Percentiles rank a stretch among this genome's conserved stretches.
phyloP scores from a whole-genome alignment of 2,888 invertebrate species.

The Aleiodes alternator region DNA sequence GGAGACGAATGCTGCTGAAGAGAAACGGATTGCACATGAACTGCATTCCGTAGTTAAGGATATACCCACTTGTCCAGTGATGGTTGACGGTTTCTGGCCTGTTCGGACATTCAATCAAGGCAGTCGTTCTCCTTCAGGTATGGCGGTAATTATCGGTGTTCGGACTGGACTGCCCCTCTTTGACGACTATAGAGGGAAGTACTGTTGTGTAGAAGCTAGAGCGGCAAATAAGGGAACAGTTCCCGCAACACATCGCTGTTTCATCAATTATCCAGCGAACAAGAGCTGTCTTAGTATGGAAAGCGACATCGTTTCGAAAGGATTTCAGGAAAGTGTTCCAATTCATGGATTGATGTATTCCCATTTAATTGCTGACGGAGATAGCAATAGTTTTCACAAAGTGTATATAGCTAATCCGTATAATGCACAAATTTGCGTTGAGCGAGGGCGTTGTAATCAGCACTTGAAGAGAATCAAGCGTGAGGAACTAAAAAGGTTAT shows the following conservation, averaged over 20 bases:
- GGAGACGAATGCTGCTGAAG: conserved; percentile 1
- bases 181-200: background rate
- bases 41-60: background rate
- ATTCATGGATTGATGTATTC: background rate
- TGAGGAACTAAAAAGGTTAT: background rate
- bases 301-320: background rate
- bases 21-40: background rate
- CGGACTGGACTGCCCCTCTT: background rate
- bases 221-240: background rate
- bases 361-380: background rate
- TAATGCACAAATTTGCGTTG: background rate
- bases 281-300: conserved; percentile 2
- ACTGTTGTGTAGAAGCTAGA: background rate
- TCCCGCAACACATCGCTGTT: background rate
- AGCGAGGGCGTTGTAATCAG: background rate
- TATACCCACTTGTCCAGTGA: background rate
- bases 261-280: background rate
- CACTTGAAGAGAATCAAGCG: background rate
- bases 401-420: background rate
- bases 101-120: background rate
- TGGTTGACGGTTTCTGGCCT: background rate
- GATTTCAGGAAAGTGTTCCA: background rate
- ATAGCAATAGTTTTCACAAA: background rate
- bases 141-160: background rate
- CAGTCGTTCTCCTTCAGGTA: background rate